Conservation (phyloP, 2,113 vertebrate genomes). For the Bos indicus region DNA sequence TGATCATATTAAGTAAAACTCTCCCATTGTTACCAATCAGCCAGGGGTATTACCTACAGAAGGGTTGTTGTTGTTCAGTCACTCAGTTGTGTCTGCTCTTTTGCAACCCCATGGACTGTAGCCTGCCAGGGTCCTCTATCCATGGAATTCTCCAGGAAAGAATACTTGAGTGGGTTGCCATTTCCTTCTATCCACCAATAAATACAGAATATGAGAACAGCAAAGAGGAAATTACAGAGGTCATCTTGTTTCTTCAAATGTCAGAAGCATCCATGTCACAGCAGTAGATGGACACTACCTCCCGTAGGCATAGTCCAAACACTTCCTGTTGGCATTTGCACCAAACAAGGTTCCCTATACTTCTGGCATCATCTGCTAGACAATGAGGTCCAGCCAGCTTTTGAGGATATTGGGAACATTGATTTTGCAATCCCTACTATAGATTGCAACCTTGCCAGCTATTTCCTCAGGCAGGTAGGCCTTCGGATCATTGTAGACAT, state of each 20-base stretch:
- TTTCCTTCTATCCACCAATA: constrained; percentile 45
- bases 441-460: constrained; percentile 94
- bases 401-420: constrained; percentile 97
- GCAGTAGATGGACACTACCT: constrained; percentile 61
- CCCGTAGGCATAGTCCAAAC: constrained; percentile 87
- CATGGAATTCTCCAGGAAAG: background rate
- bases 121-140: background rate
- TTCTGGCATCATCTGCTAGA: constrained; percentile 99
- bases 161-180: background rate
- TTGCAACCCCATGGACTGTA: background rate
- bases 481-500: constrained; percentile 92
- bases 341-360: constrained; percentile 91
- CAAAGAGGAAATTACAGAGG: constrained; percentile 24
- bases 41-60: constrained; percentile 61
- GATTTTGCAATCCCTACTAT: constrained; percentile 91
- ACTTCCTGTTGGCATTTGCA: constrained; percentile 93
- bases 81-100: background rate
- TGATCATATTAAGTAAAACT: constrained; percentile 30
- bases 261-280: background rate
- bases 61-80: background rate
- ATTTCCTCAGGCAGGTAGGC: constrained; percentile 89
- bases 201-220: constrained; percentile 56
- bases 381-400: constrained; percentile 96
- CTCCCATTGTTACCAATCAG: constrained; percentile 55
- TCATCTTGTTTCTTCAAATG: background rate